phyloP scores from a whole-genome alignment of 2,113 vertebrate genomes.

The Argyrosomus japonicus region DNA sequence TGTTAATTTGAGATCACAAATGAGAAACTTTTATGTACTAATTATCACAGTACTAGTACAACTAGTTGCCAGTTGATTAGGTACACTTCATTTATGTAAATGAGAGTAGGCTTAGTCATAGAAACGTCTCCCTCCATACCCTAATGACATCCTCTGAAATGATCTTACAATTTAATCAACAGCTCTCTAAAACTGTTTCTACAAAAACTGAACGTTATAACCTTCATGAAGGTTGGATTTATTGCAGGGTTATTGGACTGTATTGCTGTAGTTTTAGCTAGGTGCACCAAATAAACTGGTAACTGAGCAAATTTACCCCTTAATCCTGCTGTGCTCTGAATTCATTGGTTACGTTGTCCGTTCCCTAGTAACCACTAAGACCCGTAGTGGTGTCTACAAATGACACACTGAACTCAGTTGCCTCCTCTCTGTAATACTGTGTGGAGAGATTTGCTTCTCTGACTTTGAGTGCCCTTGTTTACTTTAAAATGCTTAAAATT shows the following conservation, averaged over 20 bases:
- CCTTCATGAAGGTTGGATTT: neutral
- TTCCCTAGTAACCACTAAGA: conserved; percentile 1
- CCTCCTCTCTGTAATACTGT: conserved; percentile 16
- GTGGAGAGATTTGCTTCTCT: conserved; percentile 22
- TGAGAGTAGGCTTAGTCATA: neutral
- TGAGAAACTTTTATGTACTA: no score
- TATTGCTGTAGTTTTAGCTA: conserved; percentile 8
- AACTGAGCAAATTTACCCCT: conserved; percentile 9
- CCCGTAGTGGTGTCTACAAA: conserved; percentile 4
- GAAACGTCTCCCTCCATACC: neutral
- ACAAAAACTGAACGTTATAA: neutral
- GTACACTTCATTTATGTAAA: neutral
- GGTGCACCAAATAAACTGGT: neutral
- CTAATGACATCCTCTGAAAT: neutral
- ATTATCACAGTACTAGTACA: no score
- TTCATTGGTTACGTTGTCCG: neutral
- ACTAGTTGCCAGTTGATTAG: neutral
- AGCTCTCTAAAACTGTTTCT: neutral
- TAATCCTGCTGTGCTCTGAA: conserved; percentile 15
- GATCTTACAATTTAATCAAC: neutral
- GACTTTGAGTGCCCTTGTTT: conserved; percentile 15
- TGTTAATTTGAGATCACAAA: no score
- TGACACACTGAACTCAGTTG: conserved; percentile 31
- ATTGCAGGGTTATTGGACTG: neutral
- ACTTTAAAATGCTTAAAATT: conserved; percentile 12